Base-by-base conservation (phyloP, 2,113 vertebrate genomes). In the Noturus placidus region DNA sequence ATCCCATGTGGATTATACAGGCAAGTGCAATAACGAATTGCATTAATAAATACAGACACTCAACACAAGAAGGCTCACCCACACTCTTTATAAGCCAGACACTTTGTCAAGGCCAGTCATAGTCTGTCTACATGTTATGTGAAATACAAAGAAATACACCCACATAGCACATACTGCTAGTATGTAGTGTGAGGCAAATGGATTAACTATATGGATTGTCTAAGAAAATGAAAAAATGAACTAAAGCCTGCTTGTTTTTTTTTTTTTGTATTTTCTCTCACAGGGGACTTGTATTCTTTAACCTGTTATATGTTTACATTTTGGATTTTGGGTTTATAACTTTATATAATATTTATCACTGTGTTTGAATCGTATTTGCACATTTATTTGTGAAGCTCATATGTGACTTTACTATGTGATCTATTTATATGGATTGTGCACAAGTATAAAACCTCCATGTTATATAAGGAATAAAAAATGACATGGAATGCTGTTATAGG, bases 121-220 rank as follows among this genome's bases (percentile, higher is more conserved):
- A 9, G 50, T 79, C 50, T 56, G 76, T 79, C 46, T 33, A 54
- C 76, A 54, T 79, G 15, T 54, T 54, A 79, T 33, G 5, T 54
- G 27, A 54, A 79, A 79, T 79, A 79, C 76, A 79, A 79, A 79
- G 76, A 33, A 30, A 30, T 79, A 79, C 50, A 38, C 79, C 79
- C 57, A 82, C 79, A 42, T 10, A 27, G 22, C 33, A 82, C 56
- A 82, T 33, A 27, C 56, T 82, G 56, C 42, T 38, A 82, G 61
- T 82, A 61, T 61, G 61, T 5, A 61, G n/a, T 61, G 20, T 42
- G 22, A 15, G 22, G 56, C 35, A 59, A 61, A 42, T 42, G 22
- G 33, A 61, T 61, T 61, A 15, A 61, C 56, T 61, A 22, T 42
- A 61, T 82, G 5, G 22, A 82, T 38, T 59, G 56, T 82, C 22